These are phyloP conservation scores for Dasyprocta punctata DNA, from an alignment of 2,113 vertebrate species.

Conservation along the genomic window DNA sequence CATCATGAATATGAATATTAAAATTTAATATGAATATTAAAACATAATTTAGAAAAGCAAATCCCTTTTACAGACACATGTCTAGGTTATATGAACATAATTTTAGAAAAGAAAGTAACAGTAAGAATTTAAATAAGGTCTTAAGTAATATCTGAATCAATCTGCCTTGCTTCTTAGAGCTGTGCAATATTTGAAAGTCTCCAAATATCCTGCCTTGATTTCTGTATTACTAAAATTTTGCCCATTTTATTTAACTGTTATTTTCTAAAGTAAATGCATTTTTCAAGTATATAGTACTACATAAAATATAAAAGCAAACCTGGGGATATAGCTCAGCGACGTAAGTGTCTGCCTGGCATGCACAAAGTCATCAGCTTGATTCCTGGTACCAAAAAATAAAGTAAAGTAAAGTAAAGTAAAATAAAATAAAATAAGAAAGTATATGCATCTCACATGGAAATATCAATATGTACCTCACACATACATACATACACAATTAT, in stretches of 20 bases:
- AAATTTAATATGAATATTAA: background rate
- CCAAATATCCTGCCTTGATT: background rate
- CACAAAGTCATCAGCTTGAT: no score
- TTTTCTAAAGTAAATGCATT: background rate
- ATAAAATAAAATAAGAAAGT: background rate
- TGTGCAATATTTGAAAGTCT: background rate
- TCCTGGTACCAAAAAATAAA: background rate
- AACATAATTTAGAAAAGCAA: background rate
- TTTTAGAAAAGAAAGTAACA: background rate
- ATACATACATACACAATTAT: background rate
- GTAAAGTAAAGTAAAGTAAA: background rate
- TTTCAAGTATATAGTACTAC: background rate
- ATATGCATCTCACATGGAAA: background rate
- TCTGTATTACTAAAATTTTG: background rate
- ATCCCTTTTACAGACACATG: background rate
- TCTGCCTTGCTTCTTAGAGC: background rate
- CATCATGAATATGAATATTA: background rate
- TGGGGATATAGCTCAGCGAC: no score
- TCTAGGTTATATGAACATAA: background rate
- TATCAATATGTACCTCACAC: background rate
- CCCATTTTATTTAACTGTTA: background rate
- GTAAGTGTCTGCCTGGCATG: no score
- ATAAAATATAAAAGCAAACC: background rate
- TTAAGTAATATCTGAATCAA: background rate
- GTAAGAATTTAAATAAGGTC: background rate